Evolutionary conservation across 2,113 vertebrate genomes (phyloP).

Genomic region (Alligator mississippiensis): DNA sequence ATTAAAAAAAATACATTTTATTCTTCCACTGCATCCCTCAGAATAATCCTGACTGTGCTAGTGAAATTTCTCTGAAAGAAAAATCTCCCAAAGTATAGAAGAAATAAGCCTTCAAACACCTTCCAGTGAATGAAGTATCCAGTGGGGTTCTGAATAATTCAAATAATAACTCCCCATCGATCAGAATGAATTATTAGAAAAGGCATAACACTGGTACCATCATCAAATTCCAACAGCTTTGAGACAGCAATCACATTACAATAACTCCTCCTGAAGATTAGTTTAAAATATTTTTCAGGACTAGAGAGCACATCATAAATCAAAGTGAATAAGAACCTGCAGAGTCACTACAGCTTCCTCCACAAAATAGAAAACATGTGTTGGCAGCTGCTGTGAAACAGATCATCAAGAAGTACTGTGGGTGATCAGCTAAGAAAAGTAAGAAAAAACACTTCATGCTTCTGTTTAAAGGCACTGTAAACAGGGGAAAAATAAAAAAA

Average conservation of each 20-base stretch:
- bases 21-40: background rate
- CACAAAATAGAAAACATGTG: background rate
- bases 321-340: constrained; percentile 20
- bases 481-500: background rate
- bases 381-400: background rate
- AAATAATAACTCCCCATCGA: background rate
- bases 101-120: background rate
- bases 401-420: background rate
- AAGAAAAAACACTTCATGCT: background rate
- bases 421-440: background rate
- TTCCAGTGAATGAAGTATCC: constrained; percentile 18
- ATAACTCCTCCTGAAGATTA: constrained; percentile 21
- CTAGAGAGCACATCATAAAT: constrained; percentile 45
- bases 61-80: background rate
- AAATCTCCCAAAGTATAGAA: background rate
- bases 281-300: constrained; percentile 44
- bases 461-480: background rate
- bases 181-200: constrained; percentile 43
- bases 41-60: background rate
- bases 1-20: background rate
- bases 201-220: background rate
- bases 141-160: constrained; percentile 36
- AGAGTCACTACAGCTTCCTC: constrained; percentile 1
- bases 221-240: constrained; percentile 11
- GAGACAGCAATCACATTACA: constrained; percentile 31